Conservation (phyloP, 1,140 invertebrate genomes). For the Diachasmimorpha longicaudata region DNA sequence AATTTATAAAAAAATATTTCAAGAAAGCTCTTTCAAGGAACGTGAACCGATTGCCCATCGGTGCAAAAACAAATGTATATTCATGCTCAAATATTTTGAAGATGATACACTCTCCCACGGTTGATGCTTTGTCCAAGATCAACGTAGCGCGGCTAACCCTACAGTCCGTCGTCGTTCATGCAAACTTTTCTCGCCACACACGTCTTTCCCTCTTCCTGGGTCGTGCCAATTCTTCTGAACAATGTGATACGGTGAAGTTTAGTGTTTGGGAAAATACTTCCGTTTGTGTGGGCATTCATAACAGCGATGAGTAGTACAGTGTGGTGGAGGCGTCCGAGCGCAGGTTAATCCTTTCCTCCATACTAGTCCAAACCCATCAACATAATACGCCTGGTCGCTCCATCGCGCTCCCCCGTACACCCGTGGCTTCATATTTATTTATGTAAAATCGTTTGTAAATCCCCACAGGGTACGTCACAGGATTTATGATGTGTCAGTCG, state of each 20-base stretch:
- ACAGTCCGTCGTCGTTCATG: constrained; percentile 50
- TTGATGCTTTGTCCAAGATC: constrained; percentile 48
- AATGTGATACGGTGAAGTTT: background rate
- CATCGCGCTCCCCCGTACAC: background rate
- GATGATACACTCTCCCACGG: background rate
- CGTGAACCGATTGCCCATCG: constrained; percentile 20
- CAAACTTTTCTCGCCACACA: constrained; percentile 49
- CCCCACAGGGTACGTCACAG: constrained; percentile 25
- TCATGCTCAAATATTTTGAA: background rate
- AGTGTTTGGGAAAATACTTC: background rate
- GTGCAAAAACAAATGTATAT: background rate
- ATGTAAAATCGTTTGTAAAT: constrained; percentile 37
- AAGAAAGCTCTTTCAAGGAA: background rate
- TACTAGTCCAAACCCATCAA: background rate
- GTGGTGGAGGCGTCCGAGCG: background rate
- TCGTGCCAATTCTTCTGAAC: background rate
- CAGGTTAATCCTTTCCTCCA: background rate
- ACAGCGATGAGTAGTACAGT: background rate
- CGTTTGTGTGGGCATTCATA: background rate
- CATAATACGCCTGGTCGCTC: constrained; percentile 18
- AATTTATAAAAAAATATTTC: background rate
- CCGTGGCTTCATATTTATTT: constrained; percentile 42
- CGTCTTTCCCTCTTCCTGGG: constrained; percentile 35
- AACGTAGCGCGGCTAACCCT: constrained; percentile 49
- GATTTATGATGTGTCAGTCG: constrained; percentile 41